Evolutionary conservation across 2,888 invertebrate species (phyloP).

Genomic region (Hartigia nigra): DNA sequence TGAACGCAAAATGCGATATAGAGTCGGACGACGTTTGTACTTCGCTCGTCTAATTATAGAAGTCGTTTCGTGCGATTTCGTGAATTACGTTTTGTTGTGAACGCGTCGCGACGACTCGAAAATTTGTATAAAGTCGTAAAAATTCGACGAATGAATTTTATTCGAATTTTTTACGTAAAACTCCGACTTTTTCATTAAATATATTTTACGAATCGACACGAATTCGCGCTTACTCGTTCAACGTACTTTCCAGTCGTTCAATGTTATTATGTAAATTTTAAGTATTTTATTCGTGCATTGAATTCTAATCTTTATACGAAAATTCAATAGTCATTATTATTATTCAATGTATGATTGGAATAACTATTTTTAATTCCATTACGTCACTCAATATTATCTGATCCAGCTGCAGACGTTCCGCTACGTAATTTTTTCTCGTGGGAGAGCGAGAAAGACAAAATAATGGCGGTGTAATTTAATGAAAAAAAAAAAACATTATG

Average conservation of each 20-base stretch:
- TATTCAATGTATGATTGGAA: background rate
- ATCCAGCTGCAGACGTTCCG: background rate
- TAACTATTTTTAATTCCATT: background rate
- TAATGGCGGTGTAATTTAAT: too few species aligned
- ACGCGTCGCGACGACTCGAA: background rate
- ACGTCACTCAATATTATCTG: background rate
- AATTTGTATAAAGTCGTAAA: background rate
- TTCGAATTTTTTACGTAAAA: background rate
- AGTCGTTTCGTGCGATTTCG: slow-evolving; percentile 13
- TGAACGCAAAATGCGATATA: background rate
- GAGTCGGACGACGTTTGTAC: background rate
- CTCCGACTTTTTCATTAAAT: too few species aligned
- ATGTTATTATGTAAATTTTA: background rate
- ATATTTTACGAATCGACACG: background rate
- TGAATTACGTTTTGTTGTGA: background rate
- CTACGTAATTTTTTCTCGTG: background rate
- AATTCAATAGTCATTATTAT: background rate
- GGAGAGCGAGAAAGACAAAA: background rate
- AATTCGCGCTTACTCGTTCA: background rate
- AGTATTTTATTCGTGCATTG: background rate
- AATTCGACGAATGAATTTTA: background rate
- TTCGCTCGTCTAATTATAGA: slow-evolving; percentile 40
- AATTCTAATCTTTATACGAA: background rate
- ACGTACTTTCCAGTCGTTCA: background rate
- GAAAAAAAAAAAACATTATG: too few species aligned